Base-by-base conservation (phyloP, 2,888 invertebrate species). In the Iselma pallidipennis region DNA sequence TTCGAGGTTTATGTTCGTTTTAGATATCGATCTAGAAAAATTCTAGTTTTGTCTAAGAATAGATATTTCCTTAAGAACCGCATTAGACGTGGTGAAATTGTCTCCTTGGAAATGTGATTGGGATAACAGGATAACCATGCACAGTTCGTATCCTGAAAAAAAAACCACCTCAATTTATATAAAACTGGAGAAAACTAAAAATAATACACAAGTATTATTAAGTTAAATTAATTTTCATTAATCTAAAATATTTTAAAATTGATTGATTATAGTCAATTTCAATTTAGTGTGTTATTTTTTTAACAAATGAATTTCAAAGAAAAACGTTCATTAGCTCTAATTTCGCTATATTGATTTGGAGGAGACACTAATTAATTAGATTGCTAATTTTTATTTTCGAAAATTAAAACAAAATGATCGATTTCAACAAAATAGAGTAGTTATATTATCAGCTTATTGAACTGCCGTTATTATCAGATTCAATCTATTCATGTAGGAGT, bases 121-220 rank as follows among this genome's bases (percentile, higher is more conserved):
- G n/a, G 59, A 57, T 57, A 64, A 60, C 58, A 55, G 62, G 55
- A 62, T 58, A 62, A 63, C 57, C 60, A 59, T 55, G 59, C 55
- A 57, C 59, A 57, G 56, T 60, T 63, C 49, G 57, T 42, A 31
- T 31, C 53, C 55, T 19, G 53, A 56, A 48, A 54, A 58, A 16
- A 16, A n/a, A n/a, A n/a, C n/a, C n/a, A n/a, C n/a, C n/a, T 16
- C 53, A 56, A 23, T 14, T 26, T 50, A 28, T 42, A 55, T 52
- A 19, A 6, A 9, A 19, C n/a, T 45, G 33, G 14, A n/a, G n/a
- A 52, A 31, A 52, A n/a, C 12, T 33, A 4, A 19, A 37, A 29
- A 23, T 16, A 10, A 53, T 23, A 49, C 16, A 6, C 25, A 1
- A 50, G 23, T 12, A 10, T 50, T 50, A 4, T 49, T 9, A 14